Base-by-base conservation (phyloP, 2,113 vertebrate species). In the Dipodomys stephensi region DNA sequence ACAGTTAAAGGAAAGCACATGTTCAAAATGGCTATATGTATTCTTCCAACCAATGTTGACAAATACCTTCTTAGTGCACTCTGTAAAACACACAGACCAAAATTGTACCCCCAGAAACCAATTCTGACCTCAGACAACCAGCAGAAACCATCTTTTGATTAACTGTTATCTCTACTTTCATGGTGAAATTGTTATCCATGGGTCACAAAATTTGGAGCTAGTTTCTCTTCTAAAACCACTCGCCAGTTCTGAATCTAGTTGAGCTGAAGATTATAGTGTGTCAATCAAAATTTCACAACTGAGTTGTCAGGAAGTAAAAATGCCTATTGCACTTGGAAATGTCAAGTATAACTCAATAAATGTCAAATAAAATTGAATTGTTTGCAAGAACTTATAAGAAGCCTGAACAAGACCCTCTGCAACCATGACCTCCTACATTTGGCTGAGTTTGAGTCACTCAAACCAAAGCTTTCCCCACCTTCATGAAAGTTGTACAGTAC, bases 311-410 rank as follows among this genome's bases (percentile, higher is more conserved):
- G 44, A 85, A 88, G 72, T 62, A 83, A 94, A 92, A 90, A 73
- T 57, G 83, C 30, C 62, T 85, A 77, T 30, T 77, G 19, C 77
- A 93, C 46, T 94, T 92, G 57, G 85, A 96, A 97, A 97, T 96
- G 96, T 94, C 96, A 97, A 95, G 60, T 92, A 35, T 76, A 87
- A 94, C 85, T 82, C 95, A 90, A 94, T 96, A 95, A 95, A 96
- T 97, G 93, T 96, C 94, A 96, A 93, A 94, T 94, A 93, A 96
- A 92, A 97, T 93, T 91, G 93, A 96, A 93, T 12, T 95, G 90
- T 93, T 94, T 79, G 57, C 19, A 71, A 73, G 84, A 90, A 90
- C 62, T 77, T 83, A 87, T 10, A 71, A 65, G 77, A 90, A 92
- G 27, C 62, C n/a, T 19, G 7, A 32, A 53, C 11, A 80, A 83